Conservation (phyloP, 1,140 invertebrate genomes). For the Drosophila prosaltans region DNA sequence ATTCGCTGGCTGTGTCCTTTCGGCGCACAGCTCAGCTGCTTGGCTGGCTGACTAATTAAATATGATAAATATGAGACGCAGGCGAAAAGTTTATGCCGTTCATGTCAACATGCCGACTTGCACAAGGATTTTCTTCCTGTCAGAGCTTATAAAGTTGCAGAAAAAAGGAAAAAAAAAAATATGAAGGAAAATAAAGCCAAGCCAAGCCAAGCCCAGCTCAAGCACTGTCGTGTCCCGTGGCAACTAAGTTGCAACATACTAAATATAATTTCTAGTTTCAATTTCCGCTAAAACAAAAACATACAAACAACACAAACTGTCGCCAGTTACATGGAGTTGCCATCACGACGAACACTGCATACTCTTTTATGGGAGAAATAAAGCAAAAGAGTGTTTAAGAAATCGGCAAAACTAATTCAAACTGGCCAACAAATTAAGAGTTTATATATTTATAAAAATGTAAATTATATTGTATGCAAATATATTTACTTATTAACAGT, state of each 20-base stretch:
- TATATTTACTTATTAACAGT: too few species aligned
- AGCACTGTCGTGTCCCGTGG: neutral
- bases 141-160: conserved; percentile 28
- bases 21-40: neutral
- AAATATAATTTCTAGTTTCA: conserved; percentile 12
- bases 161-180: neutral
- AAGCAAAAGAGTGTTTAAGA: too few species aligned
- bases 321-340: neutral
- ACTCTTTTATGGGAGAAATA: too few species aligned
- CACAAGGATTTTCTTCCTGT: conserved; percentile 16
- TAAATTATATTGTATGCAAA: too few species aligned
- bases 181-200: conserved; percentile 1
- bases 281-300: neutral
- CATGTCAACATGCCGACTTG: conserved; percentile 64
- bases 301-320: neutral
- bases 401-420: too few species aligned
- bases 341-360: neutral
- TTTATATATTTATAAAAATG: too few species aligned
- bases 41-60: conserved; percentile 67
- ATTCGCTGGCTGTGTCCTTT: conserved; percentile 37
- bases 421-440: too few species aligned
- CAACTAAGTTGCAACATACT: conserved; percentile 7
- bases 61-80: conserved; percentile 75
- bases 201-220: conserved; percentile 1
- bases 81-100: conserved; percentile 54